Percentiles rank a stretch among this genome's conserved stretches.
Conservation (phyloP, 2,797 vertebrate genomes). For the Fistularia tabacaria region DNA sequence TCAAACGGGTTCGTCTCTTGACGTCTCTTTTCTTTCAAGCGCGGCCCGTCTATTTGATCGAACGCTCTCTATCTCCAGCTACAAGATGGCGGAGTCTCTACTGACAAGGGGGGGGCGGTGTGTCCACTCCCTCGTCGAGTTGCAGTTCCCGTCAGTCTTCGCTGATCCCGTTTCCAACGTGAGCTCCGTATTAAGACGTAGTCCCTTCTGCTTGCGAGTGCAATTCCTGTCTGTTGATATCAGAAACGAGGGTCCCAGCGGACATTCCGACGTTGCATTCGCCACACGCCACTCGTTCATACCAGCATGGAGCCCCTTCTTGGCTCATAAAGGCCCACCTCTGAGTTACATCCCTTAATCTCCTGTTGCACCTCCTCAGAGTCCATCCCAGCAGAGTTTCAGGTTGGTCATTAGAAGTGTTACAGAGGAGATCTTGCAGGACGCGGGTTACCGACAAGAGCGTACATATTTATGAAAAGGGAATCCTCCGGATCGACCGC, state of each 20-base stretch:
- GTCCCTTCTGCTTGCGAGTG: slow-evolving; percentile 28
- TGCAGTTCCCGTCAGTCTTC: slow-evolving; percentile 21
- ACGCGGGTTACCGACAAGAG: slow-evolving; percentile 60
- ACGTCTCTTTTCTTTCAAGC: neutral
- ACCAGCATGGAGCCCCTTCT: slow-evolving; percentile 16
- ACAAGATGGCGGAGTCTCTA: slow-evolving; percentile 17
- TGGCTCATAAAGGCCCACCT: slow-evolving; percentile 32
- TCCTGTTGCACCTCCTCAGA: slow-evolving; percentile 12
- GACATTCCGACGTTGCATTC: slow-evolving; percentile 40
- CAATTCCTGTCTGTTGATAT: slow-evolving; percentile 53
- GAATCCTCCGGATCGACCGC: slow-evolving; percentile 47
- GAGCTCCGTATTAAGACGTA: slow-evolving; percentile 2
- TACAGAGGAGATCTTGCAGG: slow-evolving; percentile 60
- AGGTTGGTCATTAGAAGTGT: slow-evolving; percentile 73
- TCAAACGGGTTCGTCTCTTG: neutral
- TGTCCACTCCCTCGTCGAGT: slow-evolving; percentile 18
- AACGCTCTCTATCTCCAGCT: slow-evolving; percentile 9
- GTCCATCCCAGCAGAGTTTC: slow-evolving; percentile 40
- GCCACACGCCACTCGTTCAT: neutral
- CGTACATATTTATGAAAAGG: slow-evolving; percentile 55
- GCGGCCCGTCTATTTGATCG: neutral
- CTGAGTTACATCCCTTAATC: slow-evolving; percentile 20
- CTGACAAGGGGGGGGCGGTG: neutral
- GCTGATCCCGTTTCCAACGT: neutral
- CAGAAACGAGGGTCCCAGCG: slow-evolving; percentile 33